These are phyloP conservation scores for Mamestra configurata DNA, from an alignment of 1,140 invertebrate species.

Conservation along the genomic window DNA sequence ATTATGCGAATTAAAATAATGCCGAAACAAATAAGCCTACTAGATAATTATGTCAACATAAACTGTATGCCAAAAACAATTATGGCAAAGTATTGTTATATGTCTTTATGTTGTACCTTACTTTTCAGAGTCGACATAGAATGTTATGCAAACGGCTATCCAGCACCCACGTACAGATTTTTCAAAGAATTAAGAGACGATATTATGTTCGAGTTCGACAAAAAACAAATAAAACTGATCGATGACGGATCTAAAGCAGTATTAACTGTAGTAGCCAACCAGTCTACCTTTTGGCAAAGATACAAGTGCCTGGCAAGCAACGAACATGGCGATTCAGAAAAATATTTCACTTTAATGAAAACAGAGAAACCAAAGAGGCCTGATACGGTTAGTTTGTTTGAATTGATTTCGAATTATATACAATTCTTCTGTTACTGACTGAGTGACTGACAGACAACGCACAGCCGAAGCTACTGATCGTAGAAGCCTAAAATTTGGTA, in stretches of 20 bases:
- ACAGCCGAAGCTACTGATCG: too few species aligned
- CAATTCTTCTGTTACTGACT: too few species aligned
- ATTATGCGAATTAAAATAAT: too few species aligned
- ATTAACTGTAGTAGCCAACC: constrained; percentile 60
- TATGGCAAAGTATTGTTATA: too few species aligned
- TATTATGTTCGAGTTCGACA: constrained; percentile 63
- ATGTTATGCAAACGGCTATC: constrained; percentile 70
- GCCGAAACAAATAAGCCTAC: too few species aligned
- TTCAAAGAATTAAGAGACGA: constrained; percentile 67
- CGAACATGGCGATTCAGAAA: constrained; percentile 61
- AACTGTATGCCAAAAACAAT: too few species aligned
- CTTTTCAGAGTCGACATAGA: constrained; percentile 70
- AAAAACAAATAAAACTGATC: constrained; percentile 62
- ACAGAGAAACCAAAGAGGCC: constrained; percentile 66
- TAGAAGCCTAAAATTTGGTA: too few species aligned
- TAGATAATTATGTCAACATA: too few species aligned
- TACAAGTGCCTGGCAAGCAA: constrained; percentile 73
- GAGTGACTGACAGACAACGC: too few species aligned
- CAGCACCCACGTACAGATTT: constrained; percentile 72
- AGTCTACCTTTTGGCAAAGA: constrained; percentile 60
- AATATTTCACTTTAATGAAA: constrained; percentile 66
- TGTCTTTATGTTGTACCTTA: background rate
- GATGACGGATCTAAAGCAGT: constrained; percentile 63
- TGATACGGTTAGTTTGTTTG: constrained; percentile 58
- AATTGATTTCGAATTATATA: background rate